A percentile compares a stretch with the other conserved stretches of the same genome.
These are phyloP conservation scores for Dysdera silvatica DNA, from an alignment of 1,140 invertebrate species.

Conservation along the genomic window DNA sequence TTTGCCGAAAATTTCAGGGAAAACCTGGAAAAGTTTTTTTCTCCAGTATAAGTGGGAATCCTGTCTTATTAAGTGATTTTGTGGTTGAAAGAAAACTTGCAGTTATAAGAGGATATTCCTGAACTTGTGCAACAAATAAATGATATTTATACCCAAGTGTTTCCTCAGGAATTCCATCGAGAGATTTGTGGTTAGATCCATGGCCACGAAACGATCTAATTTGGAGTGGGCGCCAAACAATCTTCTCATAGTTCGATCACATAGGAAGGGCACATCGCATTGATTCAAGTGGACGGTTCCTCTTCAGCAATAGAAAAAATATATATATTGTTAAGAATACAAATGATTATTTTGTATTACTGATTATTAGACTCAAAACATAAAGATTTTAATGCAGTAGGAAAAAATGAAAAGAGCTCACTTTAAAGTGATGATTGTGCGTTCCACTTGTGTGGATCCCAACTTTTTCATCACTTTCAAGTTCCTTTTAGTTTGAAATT, in stretches of 20 bases:
- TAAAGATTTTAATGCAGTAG: too few species aligned
- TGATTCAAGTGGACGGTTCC: constrained; percentile 48
- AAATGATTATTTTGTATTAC: too few species aligned
- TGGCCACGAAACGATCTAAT: constrained; percentile 40
- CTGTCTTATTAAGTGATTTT: too few species aligned
- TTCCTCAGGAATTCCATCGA: constrained; percentile 42
- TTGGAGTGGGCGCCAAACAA: constrained; percentile 41
- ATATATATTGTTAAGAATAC: too few species aligned
- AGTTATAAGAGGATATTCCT: too few species aligned
- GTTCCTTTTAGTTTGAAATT: constrained; percentile 57
- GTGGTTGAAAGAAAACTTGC: too few species aligned
- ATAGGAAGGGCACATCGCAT: constrained; percentile 47
- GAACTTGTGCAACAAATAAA: too few species aligned
- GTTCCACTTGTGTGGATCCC: constrained; percentile 30
- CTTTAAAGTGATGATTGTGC: constrained; percentile 48
- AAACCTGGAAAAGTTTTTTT: too few species aligned
- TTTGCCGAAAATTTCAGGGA: too few species aligned
- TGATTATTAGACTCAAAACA: too few species aligned
- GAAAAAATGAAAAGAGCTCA: too few species aligned
- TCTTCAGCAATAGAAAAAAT: constrained; percentile 35
- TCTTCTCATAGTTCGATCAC: constrained; percentile 33
- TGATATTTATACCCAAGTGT: constrained; percentile 46
- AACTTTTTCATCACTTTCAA: constrained; percentile 49
- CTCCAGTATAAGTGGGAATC: too few species aligned
- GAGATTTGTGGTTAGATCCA: constrained; percentile 40